Conservation (phyloP, 2,888 invertebrate species). For the Pediacus dermestoides region DNA sequence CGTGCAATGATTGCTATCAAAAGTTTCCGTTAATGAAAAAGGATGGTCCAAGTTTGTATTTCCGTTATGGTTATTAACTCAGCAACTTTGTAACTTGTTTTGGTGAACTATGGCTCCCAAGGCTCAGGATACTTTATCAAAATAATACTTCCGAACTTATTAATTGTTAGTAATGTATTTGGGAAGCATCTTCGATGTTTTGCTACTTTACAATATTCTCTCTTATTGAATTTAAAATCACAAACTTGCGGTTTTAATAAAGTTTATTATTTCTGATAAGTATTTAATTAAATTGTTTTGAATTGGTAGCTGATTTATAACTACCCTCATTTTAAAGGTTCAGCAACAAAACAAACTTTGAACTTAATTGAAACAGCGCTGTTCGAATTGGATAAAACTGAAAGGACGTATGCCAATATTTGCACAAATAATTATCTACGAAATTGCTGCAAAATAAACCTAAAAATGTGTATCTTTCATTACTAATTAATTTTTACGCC, state of each 20-base stretch:
- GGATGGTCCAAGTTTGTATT: conserved; percentile 44
- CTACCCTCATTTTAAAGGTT: conserved; percentile 4
- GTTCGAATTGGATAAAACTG: no score
- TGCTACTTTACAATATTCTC: conserved; percentile 21
- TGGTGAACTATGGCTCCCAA: conserved; percentile 37
- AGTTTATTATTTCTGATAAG: conserved; percentile 21
- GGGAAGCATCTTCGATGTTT: conserved; percentile 33
- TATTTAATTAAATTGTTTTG: conserved; percentile 29
- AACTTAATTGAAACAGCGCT: conserved; percentile 4
- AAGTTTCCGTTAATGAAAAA: conserved; percentile 43
- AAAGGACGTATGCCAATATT: no score
- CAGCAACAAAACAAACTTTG: conserved; percentile 4
- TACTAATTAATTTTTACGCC: no score
- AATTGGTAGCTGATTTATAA: conserved; percentile 26
- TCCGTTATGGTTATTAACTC: conserved; percentile 44
- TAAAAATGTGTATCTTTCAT: no score
- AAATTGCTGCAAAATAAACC: no score
- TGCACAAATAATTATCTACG: no score
- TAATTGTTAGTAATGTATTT: conserved; percentile 42
- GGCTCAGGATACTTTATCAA: conserved; percentile 41
- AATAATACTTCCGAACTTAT: conserved; percentile 44
- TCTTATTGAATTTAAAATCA: background rate
- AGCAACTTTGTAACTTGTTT: conserved; percentile 36
- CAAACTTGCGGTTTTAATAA: conserved; percentile 6
- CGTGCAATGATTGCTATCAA: conserved; percentile 33